Conservation (phyloP, 2,113 vertebrate genomes). For the Erinaceus europaeus region DNA sequence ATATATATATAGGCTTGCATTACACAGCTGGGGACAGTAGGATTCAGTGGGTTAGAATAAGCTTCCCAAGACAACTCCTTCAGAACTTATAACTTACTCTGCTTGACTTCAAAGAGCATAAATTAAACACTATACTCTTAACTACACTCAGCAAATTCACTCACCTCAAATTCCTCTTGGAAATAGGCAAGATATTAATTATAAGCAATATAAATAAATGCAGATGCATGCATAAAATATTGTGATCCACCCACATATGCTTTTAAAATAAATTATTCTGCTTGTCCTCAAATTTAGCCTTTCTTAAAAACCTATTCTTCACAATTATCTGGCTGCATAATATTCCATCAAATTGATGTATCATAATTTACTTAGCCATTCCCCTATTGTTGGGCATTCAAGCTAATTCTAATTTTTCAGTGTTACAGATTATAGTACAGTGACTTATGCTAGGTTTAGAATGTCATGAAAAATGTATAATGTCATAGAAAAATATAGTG, state of each 20-base stretch:
- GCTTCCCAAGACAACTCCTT: background rate
- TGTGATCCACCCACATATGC: background rate
- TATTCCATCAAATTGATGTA: slow-evolving; percentile 24
- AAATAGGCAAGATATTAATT: background rate
- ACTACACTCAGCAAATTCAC: background rate
- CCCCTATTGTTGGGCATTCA: background rate
- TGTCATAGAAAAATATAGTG: background rate
- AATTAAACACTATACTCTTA: background rate
- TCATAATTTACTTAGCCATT: slow-evolving; percentile 17
- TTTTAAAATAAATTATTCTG: slow-evolving; percentile 43
- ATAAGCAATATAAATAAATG: slow-evolving; percentile 27
- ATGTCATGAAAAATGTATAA: background rate
- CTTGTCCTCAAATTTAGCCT: background rate
- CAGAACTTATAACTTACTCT: background rate
- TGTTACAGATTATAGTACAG: slow-evolving; percentile 1
- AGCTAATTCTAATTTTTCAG: slow-evolving; percentile 18
- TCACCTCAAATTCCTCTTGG: background rate
- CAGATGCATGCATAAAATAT: background rate
- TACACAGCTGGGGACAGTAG: background rate
- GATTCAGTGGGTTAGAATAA: background rate
- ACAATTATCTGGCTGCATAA: slow-evolving; percentile 19
- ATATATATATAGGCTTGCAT: background rate
- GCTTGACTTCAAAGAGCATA: background rate
- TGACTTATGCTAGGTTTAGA: background rate
- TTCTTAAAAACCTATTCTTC: slow-evolving; percentile 37